phyloP scores from a whole-genome alignment of 2,113 vertebrate genomes.

The Pseudolaguvia tuberculata region DNA sequence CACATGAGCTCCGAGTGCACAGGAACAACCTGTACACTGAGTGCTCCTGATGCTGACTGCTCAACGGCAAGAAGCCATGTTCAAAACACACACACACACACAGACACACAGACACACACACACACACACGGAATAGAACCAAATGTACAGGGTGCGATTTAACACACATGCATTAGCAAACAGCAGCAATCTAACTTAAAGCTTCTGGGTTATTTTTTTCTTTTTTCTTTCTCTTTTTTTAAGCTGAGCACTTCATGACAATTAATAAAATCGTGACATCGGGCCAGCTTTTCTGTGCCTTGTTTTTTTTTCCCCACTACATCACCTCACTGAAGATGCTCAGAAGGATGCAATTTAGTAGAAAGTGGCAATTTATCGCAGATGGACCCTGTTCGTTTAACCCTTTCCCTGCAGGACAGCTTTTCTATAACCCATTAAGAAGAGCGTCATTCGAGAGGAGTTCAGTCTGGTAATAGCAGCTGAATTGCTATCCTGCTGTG shows the following conservation, averaged over 20 bases:
- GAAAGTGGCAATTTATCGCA: slow-evolving; percentile 62
- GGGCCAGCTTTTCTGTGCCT: slow-evolving; percentile 32
- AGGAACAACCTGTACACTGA: slow-evolving; percentile 16
- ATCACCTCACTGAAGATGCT: slow-evolving; percentile 49
- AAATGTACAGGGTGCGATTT: background rate
- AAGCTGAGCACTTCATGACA: slow-evolving; percentile 33
- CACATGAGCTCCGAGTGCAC: background rate
- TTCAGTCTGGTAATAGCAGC: slow-evolving; percentile 66
- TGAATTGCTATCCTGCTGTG: slow-evolving; percentile 70
- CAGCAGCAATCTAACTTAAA: slow-evolving; percentile 37
- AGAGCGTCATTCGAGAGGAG: slow-evolving; percentile 59
- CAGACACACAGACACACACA: too few relatives aligned
- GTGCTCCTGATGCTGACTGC: background rate
- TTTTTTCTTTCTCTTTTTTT: too few relatives aligned
- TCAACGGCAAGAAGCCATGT: slow-evolving; percentile 1
- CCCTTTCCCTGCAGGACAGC: slow-evolving; percentile 60
- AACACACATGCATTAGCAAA: slow-evolving; percentile 5
- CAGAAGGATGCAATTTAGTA: slow-evolving; percentile 60
- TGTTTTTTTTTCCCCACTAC: slow-evolving; percentile 37
- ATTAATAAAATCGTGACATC: slow-evolving; percentile 57
- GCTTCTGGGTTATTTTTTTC: slow-evolving; percentile 21
- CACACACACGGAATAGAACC: background rate
- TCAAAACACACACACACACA: background rate
- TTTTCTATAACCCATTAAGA: slow-evolving; percentile 65
- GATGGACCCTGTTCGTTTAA: slow-evolving; percentile 60